Evolutionary conservation across 1,140 invertebrate species (phyloP).

Genomic region (Babylonia areolata): DNA sequence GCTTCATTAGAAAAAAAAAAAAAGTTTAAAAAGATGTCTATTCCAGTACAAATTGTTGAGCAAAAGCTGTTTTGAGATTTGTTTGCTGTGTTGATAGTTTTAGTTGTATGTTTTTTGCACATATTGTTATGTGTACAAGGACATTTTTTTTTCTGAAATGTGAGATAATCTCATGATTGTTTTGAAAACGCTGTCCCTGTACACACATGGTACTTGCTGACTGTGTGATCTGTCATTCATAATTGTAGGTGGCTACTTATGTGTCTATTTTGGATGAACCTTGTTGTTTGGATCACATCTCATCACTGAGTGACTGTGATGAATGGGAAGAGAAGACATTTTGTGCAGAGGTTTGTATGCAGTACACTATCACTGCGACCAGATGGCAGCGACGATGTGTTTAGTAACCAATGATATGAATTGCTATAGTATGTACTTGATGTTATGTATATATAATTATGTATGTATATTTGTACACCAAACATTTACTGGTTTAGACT

Average conservation of each 20-base stretch:
- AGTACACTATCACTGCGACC: constrained; percentile 2
- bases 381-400: constrained; percentile 14
- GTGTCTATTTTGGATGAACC: not conserved
- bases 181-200: not conserved
- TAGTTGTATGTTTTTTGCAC: not conserved
- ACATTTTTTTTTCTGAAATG: not conserved
- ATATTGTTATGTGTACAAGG: too few relatives aligned
- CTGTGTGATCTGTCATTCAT: not conserved
- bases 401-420: not conserved
- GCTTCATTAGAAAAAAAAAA: too few relatives aligned
- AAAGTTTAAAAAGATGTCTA: too few relatives aligned
- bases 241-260: not conserved
- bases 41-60: not conserved
- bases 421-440: not conserved
- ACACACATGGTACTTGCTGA: not conserved
- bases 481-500: not conserved
- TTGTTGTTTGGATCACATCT: constrained; percentile 1
- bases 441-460: not conserved
- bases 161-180: not conserved
- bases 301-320: not conserved
- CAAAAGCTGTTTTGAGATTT: not conserved
- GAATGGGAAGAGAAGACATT: not conserved
- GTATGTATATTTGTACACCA: not conserved
- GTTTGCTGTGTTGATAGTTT: not conserved
- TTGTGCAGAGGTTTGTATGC: not conserved